A percentile compares a stretch with the other conserved stretches of the same genome.
These are phyloP conservation scores for Drosophila yooni DNA, from an alignment of 2,888 invertebrate species.

Conservation along the genomic window DNA sequence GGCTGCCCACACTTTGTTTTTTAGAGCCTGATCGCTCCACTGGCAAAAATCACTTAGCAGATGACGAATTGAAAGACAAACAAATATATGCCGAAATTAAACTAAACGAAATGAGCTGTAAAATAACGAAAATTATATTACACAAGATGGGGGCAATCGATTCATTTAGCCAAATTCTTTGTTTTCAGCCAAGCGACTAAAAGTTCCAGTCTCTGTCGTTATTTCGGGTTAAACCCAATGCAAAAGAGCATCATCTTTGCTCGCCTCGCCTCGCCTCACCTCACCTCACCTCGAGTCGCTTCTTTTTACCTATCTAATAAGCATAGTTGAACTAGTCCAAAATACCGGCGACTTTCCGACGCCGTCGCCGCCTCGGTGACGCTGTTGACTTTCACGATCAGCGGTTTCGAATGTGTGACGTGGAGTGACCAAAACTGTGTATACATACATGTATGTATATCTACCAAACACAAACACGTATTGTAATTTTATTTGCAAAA, in stretches of 20 bases:
- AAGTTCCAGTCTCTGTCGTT: slow-evolving; percentile 5
- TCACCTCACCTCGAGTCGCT: not conserved
- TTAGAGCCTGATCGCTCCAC: slow-evolving; percentile 53
- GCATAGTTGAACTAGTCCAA: slow-evolving; percentile 65
- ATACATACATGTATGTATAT: not conserved
- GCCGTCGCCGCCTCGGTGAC: slow-evolving; percentile 47
- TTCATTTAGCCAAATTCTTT: slow-evolving; percentile 67
- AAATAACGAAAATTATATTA: slow-evolving; percentile 65
- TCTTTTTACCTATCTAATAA: slow-evolving; percentile 18
- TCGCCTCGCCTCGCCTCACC: not conserved
- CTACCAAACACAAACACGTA: not conserved
- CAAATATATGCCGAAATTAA: slow-evolving; percentile 19
- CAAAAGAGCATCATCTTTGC: slow-evolving; percentile 15
- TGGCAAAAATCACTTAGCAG: slow-evolving; percentile 70
- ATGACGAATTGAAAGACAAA: slow-evolving; percentile 21
- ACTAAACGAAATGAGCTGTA: slow-evolving; percentile 61
- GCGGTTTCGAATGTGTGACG: slow-evolving; percentile 67
- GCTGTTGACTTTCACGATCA: slow-evolving; percentile 73
- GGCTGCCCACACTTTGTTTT: slow-evolving; percentile 38
- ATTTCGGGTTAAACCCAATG: slow-evolving; percentile 68
- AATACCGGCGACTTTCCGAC: slow-evolving; percentile 62
- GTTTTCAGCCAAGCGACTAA: slow-evolving; percentile 12
- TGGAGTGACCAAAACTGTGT: slow-evolving; percentile 56
- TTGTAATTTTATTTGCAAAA: slow-evolving; percentile 22
- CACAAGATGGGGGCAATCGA: slow-evolving; percentile 52